Percentiles rank a stretch among this genome's conserved stretches.
Conservation (phyloP, 2,113 vertebrate genomes). For the Caracal caracal region DNA sequence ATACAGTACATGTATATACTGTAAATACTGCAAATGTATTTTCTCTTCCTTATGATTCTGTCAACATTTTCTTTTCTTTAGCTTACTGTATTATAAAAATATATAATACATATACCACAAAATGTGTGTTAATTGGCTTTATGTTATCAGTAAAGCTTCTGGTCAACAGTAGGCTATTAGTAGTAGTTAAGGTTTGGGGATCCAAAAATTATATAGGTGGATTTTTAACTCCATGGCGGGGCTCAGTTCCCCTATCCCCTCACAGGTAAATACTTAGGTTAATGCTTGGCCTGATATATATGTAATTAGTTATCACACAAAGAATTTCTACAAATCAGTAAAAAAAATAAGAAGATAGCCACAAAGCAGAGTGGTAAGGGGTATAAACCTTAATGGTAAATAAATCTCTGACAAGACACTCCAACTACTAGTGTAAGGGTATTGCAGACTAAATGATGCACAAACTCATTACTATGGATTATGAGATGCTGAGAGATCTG, state of each 20-base stretch:
- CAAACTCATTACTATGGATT: background rate
- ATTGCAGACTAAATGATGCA: background rate
- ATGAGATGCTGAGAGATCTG: background rate
- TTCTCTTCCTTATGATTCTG: background rate
- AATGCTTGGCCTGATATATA: background rate
- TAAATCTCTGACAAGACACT: background rate
- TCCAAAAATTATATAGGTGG: background rate
- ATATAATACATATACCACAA: background rate
- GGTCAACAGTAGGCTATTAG: background rate
- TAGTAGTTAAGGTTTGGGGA: background rate
- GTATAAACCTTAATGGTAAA: background rate
- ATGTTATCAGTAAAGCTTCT: background rate
- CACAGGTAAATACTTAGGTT: background rate
- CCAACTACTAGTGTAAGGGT: background rate
- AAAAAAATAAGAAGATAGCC: background rate
- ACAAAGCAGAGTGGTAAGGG: background rate
- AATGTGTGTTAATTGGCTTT: background rate
- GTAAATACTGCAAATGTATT: background rate
- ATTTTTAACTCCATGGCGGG: background rate
- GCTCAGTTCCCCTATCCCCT: background rate
- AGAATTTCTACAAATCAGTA: background rate
- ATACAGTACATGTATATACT: background rate
- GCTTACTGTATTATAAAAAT: background rate
- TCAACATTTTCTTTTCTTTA: background rate
- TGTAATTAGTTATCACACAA: background rate